Evolutionary conservation across 2,113 vertebrate genomes (phyloP).

Genomic region (Butorides virescens): DNA sequence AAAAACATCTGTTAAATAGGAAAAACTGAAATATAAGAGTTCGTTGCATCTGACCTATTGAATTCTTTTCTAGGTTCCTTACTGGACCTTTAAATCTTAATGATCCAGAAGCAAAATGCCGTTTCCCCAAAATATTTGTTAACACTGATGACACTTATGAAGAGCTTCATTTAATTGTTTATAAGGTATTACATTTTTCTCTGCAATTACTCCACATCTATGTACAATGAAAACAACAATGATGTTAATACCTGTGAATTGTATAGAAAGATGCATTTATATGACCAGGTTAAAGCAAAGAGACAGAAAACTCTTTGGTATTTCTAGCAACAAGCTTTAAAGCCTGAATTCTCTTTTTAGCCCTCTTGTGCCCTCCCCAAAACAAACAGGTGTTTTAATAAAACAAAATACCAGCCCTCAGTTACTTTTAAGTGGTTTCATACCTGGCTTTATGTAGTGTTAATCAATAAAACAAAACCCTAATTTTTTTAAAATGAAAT

Average conservation of each 20-base stretch:
- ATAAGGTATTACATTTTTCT: conserved; percentile 83
- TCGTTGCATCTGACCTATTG: conserved; percentile 9
- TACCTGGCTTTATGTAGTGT: background rate
- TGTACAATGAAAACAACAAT: background rate
- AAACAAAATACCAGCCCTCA: background rate
- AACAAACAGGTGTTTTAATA: background rate
- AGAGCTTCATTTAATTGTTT: conserved; percentile 96
- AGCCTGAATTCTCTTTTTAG: background rate
- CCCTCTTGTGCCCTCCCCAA: background rate
- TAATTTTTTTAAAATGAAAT: background rate
- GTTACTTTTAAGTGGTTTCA: background rate
- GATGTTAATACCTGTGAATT: background rate
- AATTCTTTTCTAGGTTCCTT: conserved; percentile 85
- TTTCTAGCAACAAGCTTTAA: background rate
- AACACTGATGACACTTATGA: conserved; percentile 87
- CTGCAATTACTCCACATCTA: background rate
- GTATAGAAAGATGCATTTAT: background rate
- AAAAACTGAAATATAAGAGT: background rate
- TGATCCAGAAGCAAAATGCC: conserved; percentile 93
- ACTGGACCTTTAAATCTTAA: conserved; percentile 94
- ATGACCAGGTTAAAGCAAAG: background rate
- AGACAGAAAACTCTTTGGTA: background rate
- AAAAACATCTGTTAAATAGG: background rate
- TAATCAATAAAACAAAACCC: background rate
- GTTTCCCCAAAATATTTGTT: conserved; percentile 97